These are phyloP conservation scores for Chloroceryle inda DNA, from an alignment of 2,797 vertebrate genomes.

Conservation along the genomic window DNA sequence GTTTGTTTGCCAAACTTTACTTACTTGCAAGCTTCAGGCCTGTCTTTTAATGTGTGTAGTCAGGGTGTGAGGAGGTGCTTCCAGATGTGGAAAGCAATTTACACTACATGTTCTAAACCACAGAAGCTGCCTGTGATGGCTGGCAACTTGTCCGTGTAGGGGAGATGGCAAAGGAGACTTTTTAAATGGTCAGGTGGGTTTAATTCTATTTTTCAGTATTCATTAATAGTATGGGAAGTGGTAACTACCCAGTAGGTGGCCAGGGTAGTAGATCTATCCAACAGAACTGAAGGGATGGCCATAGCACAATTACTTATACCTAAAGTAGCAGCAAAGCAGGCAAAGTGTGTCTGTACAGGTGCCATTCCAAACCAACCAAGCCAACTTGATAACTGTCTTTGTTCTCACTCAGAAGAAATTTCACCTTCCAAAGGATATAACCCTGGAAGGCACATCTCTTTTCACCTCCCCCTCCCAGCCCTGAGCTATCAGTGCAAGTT, in stretches of 20 bases:
- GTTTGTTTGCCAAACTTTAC: neutral
- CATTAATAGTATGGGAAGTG: neutral
- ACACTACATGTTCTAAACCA: neutral
- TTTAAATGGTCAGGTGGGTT: neutral
- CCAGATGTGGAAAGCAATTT: neutral
- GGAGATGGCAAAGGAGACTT: neutral
- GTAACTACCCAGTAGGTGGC: neutral
- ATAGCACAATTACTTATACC: neutral
- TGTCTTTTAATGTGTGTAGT: neutral
- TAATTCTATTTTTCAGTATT: neutral
- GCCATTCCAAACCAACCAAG: neutral
- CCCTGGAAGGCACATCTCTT: neutral
- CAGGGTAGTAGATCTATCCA: neutral
- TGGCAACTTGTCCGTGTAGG: neutral
- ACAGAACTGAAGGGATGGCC: neutral
- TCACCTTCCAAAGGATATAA: neutral
- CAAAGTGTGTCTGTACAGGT: fast-evolving
- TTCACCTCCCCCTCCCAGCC: neutral
- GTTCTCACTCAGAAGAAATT: neutral
- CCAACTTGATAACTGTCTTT: neutral
- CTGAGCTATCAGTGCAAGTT: neutral
- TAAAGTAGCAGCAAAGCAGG: neutral
- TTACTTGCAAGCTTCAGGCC: neutral
- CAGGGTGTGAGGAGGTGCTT: neutral
- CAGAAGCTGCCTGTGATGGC: fast-evolving